phyloP scores from a whole-genome alignment of 2,113 vertebrate genomes.

The Silurus glanis region DNA sequence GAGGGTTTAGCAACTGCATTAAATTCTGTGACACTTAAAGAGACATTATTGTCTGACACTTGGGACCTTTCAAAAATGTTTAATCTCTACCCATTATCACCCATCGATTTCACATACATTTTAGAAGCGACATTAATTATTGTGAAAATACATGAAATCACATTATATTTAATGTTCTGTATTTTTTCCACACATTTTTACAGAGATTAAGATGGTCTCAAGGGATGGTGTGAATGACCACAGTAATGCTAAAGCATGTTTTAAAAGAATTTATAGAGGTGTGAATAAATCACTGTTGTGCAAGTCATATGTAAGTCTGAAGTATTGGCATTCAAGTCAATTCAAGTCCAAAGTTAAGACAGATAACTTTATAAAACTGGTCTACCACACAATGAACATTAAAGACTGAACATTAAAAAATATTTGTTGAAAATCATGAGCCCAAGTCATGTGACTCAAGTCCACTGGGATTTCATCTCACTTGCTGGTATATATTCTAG shows the following conservation, averaged over 20 bases:
- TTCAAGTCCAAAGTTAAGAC: no score
- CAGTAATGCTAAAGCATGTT: background rate
- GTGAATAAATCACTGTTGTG: background rate
- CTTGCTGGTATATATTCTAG: background rate
- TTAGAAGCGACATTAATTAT: background rate
- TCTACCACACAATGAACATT: background rate
- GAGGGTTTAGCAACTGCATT: background rate
- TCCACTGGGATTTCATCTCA: background rate
- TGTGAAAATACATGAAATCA: background rate
- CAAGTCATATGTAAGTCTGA: background rate
- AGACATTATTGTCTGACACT: background rate
- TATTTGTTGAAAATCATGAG: background rate
- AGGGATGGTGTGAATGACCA: background rate
- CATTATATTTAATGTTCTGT: background rate
- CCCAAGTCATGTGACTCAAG: background rate
- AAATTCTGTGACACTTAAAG: background rate
- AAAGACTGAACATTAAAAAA: background rate
- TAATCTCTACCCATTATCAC: no score
- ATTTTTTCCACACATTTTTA: background rate
- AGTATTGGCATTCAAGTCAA: background rate
- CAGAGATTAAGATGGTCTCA: background rate
- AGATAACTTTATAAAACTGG: background rate
- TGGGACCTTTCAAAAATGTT: no score
- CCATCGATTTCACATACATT: background rate
- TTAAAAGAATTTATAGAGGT: background rate